Conservation (phyloP, 2,888 invertebrate genomes). For the Eremobia ochroleuca region DNA sequence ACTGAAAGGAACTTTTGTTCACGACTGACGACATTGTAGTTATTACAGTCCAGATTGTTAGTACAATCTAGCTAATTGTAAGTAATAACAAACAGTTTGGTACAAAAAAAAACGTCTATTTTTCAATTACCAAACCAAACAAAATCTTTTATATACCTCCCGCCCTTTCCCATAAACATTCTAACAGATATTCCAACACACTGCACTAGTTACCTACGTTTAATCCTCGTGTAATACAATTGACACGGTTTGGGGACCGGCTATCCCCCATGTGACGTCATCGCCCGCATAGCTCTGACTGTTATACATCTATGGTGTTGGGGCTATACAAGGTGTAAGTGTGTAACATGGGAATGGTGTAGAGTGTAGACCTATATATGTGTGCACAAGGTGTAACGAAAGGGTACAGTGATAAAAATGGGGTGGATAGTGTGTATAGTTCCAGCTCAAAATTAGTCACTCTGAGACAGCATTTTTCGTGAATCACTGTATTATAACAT, state of each 20-base stretch:
- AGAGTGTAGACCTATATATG: neutral
- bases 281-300: slow-evolving; percentile 46
- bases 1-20: too few relatives aligned
- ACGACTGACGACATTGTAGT: neutral
- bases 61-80: neutral
- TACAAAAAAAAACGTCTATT: too few relatives aligned
- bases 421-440: neutral
- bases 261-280: slow-evolving; percentile 54
- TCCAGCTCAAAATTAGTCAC: neutral
- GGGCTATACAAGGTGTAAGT: neutral
- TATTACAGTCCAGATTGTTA: neutral
- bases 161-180: neutral
- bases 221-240: slow-evolving; percentile 26
- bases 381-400: neutral
- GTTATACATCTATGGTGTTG: neutral
- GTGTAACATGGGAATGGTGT: neutral
- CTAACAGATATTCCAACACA: neutral
- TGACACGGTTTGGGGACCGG: slow-evolving; percentile 40
- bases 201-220: neutral
- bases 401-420: neutral
- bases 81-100: too few relatives aligned
- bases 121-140: neutral
- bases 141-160: neutral
- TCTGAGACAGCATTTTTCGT: neutral
- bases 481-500: neutral